Conservation (phyloP, 2,888 invertebrate species). For the Lasioglossum oenotherae region DNA sequence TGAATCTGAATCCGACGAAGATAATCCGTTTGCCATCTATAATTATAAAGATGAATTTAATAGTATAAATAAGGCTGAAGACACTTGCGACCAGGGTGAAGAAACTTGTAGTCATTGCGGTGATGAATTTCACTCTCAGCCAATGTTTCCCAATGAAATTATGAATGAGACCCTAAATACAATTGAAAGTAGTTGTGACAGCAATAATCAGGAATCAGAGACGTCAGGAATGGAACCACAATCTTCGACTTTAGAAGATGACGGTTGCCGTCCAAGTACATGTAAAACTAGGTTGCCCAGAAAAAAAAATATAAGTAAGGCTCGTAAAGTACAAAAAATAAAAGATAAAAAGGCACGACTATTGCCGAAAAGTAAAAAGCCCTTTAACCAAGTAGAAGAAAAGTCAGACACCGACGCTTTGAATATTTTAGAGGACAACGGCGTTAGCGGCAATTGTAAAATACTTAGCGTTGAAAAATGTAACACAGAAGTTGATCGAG, state of each 20-base stretch:
- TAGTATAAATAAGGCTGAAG: constrained; percentile 16
- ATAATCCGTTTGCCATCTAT: constrained; percentile 77
- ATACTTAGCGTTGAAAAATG: not conserved
- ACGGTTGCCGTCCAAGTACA: not conserved
- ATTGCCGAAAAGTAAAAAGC: not conserved
- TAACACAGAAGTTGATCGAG: not conserved
- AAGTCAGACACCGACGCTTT: not conserved
- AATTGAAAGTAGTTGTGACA: not conserved
- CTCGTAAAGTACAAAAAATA: not conserved
- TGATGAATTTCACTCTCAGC: not conserved
- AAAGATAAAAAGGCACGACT: not conserved
- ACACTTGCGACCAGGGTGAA: not conserved
- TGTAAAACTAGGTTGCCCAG: not conserved
- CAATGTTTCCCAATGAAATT: not conserved
- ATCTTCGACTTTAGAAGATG: not conserved
- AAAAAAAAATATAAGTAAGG: not conserved
- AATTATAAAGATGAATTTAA: constrained; percentile 61
- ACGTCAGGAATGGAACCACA: not conserved
- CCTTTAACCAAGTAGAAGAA: not conserved
- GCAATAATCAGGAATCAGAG: not conserved
- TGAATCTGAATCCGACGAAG: constrained; percentile 79
- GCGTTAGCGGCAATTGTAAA: not conserved
- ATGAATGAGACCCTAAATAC: not conserved
- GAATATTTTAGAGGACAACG: not conserved
- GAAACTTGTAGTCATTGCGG: constrained; percentile 2